Base-by-base conservation (phyloP, 2,888 invertebrate genomes). In the Cantharis flavilabris region DNA sequence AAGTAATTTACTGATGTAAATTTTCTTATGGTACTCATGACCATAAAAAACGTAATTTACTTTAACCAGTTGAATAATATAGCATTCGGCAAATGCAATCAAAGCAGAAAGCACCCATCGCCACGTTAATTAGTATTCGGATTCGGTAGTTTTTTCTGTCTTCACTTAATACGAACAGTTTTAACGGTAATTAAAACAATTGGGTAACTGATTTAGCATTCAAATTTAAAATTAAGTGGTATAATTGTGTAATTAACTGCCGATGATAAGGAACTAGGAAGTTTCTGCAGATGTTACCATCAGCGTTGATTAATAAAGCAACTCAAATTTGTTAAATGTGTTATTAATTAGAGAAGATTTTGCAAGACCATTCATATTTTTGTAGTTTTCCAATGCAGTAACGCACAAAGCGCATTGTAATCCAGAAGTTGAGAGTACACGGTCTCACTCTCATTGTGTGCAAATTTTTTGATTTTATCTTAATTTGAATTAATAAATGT, bases 401-500 rank as follows among this genome's bases (percentile, higher is more conserved):
- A 49, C 49, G 49, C 49, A 49, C 49, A 49, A 49, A 49, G 49
- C 49, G 49, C 49, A 49, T 49, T 49, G 49, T 49, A 49, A 49
- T 49, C 49, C n/a, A 49, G 49, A 49, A 49, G 49, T 49, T 49
- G 65, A 23, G 65, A 20, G 65, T 23, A 5, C 13, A 11, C 10
- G n/a, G 18, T 23, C 20, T 65, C 20, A 18, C 20, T 62, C 72
- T 65, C 33, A 72, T 72, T 72, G 72, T 72, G 65, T 72, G 72
- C 72, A 72, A 72, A 72, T 72, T 65, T 49, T 72, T 67, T 33
- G 67, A 67, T 33, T 20, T 72, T 72, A 72, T 72, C 72, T 16
- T 28, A 18, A 26, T 20, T 67, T 67, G 73, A 73, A 73, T 73
- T 73, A 73, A 73, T 73, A 73, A 73, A 73, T 70, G 69, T 73